phyloP scores from a whole-genome alignment of 2,113 vertebrate species.

The Cervus canadensis region DNA sequence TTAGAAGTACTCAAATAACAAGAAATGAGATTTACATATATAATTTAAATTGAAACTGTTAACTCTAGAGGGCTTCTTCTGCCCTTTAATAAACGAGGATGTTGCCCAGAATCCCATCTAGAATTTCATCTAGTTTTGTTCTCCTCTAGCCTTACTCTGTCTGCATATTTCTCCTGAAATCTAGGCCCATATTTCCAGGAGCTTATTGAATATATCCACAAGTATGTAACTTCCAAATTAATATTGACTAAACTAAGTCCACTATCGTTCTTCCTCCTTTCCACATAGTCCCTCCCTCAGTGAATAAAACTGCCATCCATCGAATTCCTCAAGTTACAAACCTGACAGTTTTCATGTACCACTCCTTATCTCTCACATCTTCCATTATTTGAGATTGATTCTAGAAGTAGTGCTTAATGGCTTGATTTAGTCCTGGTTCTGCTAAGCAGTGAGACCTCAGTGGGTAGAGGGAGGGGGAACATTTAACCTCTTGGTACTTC shows the following conservation, averaged over 20 bases:
- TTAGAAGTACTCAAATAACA: background rate
- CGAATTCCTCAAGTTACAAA: background rate
- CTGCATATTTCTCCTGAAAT: background rate
- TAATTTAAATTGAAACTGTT: background rate
- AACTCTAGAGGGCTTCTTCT: background rate
- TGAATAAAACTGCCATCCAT: background rate
- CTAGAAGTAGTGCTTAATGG: background rate
- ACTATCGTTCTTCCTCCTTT: background rate
- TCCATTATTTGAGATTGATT: background rate
- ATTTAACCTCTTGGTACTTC: background rate
- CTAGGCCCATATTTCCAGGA: background rate
- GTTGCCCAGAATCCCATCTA: background rate
- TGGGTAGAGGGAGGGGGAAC: background rate
- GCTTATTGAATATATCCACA: background rate
- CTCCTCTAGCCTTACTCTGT: background rate
- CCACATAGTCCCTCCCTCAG: background rate
- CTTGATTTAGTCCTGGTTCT: background rate
- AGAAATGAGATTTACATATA: background rate
- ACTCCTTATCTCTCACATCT: background rate
- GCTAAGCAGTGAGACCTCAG: background rate
- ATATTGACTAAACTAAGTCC: background rate
- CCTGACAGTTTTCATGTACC: too few species aligned
- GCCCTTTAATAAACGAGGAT: background rate
- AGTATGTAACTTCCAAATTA: background rate
- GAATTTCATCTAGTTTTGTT: background rate